Percentiles rank a stretch among this genome's conserved stretches.
Conservation (phyloP, 1,140 invertebrate species). For the Drosophila persimilis region DNA sequence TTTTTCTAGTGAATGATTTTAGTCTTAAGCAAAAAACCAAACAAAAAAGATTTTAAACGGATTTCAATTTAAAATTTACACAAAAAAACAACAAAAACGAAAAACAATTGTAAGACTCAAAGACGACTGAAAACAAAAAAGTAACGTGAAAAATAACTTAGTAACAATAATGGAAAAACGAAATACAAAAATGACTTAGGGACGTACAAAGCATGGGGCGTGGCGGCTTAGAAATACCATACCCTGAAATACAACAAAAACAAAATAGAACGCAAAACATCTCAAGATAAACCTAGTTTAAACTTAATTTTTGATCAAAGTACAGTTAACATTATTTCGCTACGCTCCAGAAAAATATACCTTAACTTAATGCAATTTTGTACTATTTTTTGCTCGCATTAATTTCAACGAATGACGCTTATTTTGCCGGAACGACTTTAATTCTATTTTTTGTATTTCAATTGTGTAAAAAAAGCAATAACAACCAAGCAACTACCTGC, state of each 20-base stretch:
- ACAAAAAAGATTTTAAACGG: constrained; percentile 82
- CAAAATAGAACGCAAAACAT: constrained; percentile 3
- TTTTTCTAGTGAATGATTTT: constrained; percentile 54
- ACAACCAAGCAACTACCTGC: constrained; percentile 75
- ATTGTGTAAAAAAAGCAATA: constrained; percentile 37
- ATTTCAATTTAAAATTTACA: constrained; percentile 50
- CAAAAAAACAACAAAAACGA: constrained; percentile 25
- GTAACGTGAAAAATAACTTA: constrained; percentile 16
- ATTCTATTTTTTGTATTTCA: constrained; percentile 19
- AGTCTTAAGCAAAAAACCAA: constrained; percentile 48
- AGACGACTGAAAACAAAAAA: constrained; percentile 40
- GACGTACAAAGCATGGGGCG: constrained; percentile 53
- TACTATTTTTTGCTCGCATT: constrained; percentile 15
- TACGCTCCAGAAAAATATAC: too few species aligned
- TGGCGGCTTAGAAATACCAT: constrained; percentile 3
- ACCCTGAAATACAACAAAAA: neutral
- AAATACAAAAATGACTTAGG: constrained; percentile 55
- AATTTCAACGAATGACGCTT: constrained; percentile 52
- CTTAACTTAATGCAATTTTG: constrained; percentile 19
- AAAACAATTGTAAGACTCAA: constrained; percentile 28
- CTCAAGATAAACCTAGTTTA: neutral
- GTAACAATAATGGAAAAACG: constrained; percentile 34
- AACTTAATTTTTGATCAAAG: neutral
- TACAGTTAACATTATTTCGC: too few species aligned
- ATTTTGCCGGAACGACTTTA: constrained; percentile 32